phyloP scores from a whole-genome alignment of 2,888 invertebrate genomes.

The Leptopilina drosophilae region DNA sequence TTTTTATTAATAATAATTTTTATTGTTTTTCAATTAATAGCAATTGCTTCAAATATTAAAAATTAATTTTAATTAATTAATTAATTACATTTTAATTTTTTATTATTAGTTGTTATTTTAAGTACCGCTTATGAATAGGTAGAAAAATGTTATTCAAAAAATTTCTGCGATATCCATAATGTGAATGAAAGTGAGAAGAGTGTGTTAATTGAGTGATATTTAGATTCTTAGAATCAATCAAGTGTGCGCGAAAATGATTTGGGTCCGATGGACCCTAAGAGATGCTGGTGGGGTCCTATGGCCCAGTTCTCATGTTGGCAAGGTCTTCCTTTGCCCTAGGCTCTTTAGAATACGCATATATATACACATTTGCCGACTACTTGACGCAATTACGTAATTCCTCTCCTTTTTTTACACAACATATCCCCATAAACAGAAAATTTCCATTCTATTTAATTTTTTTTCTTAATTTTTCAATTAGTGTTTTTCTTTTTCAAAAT shows the following conservation, averaged over 20 bases:
- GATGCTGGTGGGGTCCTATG: constrained; percentile 61
- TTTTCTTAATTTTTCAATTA: too few species aligned
- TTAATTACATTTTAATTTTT: too few species aligned
- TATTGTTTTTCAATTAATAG: too few species aligned
- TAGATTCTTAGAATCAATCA: constrained; percentile 44
- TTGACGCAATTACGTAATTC: constrained; percentile 69
- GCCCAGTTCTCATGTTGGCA: constrained; percentile 76
- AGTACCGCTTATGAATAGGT: too few species aligned
- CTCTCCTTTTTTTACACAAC: constrained; percentile 54
- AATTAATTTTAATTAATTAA: too few species aligned
- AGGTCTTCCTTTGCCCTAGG: constrained; percentile 72
- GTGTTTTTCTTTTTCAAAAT: too few species aligned
- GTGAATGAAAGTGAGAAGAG: constrained; percentile 17
- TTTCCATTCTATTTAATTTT: constrained; percentile 8
- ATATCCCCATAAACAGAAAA: constrained; percentile 49
- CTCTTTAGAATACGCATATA: constrained; percentile 63
- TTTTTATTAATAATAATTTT: too few species aligned
- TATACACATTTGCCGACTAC: constrained; percentile 60
- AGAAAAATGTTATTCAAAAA: too few species aligned
- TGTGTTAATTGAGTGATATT: constrained; percentile 1
- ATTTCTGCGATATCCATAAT: background rate
- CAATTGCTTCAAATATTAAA: too few species aligned
- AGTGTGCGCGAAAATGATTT: constrained; percentile 53
- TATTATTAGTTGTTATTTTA: too few species aligned
- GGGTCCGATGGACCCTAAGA: constrained; percentile 61